Percentiles rank a stretch among this genome's conserved stretches.
These are phyloP conservation scores for Epinephelus fuscoguttatus DNA, from an alignment of 2,113 vertebrate genomes.

Conservation along the genomic window DNA sequence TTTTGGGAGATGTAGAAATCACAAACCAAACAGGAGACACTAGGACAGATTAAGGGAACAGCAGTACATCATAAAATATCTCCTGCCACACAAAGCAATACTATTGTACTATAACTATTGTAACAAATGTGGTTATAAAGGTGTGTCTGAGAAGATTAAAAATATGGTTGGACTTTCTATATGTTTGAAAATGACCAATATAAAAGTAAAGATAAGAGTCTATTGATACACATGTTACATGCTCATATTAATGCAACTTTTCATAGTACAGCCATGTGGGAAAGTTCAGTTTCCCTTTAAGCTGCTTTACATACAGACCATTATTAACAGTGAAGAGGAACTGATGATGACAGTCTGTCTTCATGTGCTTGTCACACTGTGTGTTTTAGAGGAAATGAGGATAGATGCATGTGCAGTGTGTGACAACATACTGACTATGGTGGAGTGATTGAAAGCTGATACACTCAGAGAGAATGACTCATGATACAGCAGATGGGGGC, in stretches of 20 bases:
- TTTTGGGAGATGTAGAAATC: not conserved
- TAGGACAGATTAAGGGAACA: not conserved
- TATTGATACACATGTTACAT: not conserved
- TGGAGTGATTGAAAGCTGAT: conserved; percentile 51
- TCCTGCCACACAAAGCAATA: not conserved
- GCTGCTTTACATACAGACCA: not conserved
- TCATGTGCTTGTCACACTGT: not conserved
- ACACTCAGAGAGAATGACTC: conserved; percentile 54
- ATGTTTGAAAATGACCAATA: not conserved
- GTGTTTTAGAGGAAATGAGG: conserved; percentile 27
- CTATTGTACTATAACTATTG: too few species aligned
- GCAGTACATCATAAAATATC: not conserved
- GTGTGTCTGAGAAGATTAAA: not conserved
- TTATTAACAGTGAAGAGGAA: conserved; percentile 4
- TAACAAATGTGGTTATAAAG: not conserved
- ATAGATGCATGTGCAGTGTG: conserved; percentile 43
- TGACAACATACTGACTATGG: conserved; percentile 21
- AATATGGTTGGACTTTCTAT: not conserved
- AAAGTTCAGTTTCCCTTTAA: not conserved
- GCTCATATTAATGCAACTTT: too few species aligned
- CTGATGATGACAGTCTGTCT: conserved; percentile 4
- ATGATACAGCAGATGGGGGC: conserved; percentile 45
- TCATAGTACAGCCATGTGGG: not conserved
- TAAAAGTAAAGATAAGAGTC: not conserved
- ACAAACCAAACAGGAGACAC: not conserved